Conservation (phyloP, 2,797 vertebrate genomes). For the Pseudomugil tenellus region DNA sequence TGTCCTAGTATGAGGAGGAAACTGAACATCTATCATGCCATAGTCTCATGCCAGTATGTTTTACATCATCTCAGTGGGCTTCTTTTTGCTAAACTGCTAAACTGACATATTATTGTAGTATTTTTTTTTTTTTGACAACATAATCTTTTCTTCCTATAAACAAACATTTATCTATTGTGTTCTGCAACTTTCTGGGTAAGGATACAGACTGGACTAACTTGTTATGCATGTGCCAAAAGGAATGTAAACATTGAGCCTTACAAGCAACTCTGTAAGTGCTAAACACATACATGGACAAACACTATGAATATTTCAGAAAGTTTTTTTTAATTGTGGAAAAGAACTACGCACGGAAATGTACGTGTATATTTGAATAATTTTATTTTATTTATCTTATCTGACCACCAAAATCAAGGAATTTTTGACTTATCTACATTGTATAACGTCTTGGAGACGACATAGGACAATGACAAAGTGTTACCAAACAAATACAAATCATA, state of each 20-base stretch:
- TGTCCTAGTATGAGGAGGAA: not conserved
- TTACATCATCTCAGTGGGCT: not conserved
- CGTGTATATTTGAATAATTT: no score
- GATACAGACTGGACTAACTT: not conserved
- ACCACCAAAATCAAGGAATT: not conserved
- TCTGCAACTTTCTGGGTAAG: slow-evolving; percentile 6
- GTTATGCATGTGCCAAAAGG: slow-evolving; percentile 4
- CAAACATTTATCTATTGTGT: not conserved
- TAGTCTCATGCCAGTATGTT: not conserved
- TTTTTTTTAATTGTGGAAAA: not conserved
- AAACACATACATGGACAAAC: not conserved
- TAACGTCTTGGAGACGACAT: not conserved
- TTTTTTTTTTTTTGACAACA: no score
- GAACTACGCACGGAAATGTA: no score
- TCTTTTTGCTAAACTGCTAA: not conserved
- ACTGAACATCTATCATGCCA: no score
- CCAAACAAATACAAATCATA: slow-evolving; percentile 9
- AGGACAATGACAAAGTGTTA: not conserved
- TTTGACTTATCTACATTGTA: not conserved
- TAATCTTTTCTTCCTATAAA: not conserved
- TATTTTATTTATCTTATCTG: not conserved
- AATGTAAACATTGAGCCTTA: slow-evolving; percentile 1
- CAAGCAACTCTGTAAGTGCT: not conserved
- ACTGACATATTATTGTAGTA: no score
- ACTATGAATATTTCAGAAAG: not conserved